phyloP scores from a whole-genome alignment of 2,888 invertebrate genomes.

The Emmelina monodactyla region DNA sequence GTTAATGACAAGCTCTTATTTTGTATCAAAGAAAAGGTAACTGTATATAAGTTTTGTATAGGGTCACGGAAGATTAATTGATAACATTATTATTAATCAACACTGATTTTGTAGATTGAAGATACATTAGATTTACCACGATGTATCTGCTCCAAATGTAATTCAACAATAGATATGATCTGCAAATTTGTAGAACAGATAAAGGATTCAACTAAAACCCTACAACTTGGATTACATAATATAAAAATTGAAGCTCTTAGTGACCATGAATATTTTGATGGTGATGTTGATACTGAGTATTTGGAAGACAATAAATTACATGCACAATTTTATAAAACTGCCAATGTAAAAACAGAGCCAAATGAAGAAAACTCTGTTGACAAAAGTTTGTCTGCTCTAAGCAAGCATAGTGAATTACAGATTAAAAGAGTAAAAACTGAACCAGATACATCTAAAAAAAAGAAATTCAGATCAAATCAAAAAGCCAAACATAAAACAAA shows the following conservation, averaged over 20 bases:
- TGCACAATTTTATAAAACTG: too few relatives aligned
- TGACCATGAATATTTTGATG: constrained; percentile 16
- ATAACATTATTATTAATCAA: neutral
- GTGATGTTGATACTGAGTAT: constrained; percentile 13
- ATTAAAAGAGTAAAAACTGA: constrained; percentile 10
- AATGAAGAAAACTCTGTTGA: constrained; percentile 20
- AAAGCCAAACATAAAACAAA: constrained; percentile 22
- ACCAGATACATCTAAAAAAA: constrained; percentile 13
- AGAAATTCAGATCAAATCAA: constrained; percentile 14
- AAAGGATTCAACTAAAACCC: constrained; percentile 29
- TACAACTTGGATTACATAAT: constrained; percentile 26
- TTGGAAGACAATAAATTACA: constrained; percentile 20
- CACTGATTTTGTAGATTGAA: constrained; percentile 39
- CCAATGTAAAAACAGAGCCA: constrained; percentile 26
- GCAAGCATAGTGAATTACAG: too few relatives aligned
- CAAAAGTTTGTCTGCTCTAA: constrained; percentile 9
- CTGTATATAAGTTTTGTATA: neutral
- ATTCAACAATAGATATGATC: constrained; percentile 28
- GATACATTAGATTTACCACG: constrained; percentile 43
- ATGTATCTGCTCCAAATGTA: constrained; percentile 38
- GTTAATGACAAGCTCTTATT: constrained; percentile 28
- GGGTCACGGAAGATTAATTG: neutral
- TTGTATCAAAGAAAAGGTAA: constrained; percentile 20
- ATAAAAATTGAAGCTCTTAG: constrained; percentile 27
- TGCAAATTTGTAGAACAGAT: constrained; percentile 38